Evolutionary conservation across 2,888 invertebrate species (phyloP).

Genomic region (Axea sp.): DNA sequence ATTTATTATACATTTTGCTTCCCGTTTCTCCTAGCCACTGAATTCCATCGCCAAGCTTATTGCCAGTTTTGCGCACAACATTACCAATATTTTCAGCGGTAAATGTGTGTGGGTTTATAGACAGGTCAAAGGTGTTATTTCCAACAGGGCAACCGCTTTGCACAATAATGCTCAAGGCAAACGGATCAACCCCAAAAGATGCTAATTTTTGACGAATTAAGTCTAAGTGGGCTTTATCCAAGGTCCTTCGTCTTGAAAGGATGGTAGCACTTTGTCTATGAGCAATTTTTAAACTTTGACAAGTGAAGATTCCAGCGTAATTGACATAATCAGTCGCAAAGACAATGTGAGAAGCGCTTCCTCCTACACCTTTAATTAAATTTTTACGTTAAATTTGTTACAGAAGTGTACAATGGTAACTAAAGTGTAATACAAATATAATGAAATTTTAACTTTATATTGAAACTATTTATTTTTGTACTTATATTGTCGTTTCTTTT

Average conservation of each 20-base stretch:
- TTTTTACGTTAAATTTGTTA: background rate
- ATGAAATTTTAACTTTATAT: no score
- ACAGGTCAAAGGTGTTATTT: conserved; percentile 82
- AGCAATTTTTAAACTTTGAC: conserved; percentile 87
- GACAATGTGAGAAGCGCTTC: conserved; percentile 87
- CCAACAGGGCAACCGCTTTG: conserved; percentile 86
- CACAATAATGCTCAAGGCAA: conserved; percentile 86
- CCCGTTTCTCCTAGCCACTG: conserved; percentile 86
- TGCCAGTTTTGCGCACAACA: conserved; percentile 86
- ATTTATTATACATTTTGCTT: conserved; percentile 85
- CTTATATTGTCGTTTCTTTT: no score
- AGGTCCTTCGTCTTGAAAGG: conserved; percentile 84
- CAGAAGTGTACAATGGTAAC: no score
- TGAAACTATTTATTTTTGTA: no score
- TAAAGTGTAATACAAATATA: no score
- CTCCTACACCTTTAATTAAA: conserved; percentile 83
- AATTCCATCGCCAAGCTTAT: conserved; percentile 86
- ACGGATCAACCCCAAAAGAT: conserved; percentile 86
- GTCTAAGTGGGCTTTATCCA: conserved; percentile 86
- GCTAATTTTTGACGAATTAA: conserved; percentile 85
- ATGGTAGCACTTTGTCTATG: conserved; percentile 90
- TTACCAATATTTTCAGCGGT: conserved; percentile 86
- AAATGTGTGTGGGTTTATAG: conserved; percentile 88
- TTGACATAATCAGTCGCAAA: conserved; percentile 87
- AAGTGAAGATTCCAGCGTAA: conserved; percentile 89